Conservation (phyloP, 2,113 vertebrate genomes). For the Isichthys henryi region DNA sequence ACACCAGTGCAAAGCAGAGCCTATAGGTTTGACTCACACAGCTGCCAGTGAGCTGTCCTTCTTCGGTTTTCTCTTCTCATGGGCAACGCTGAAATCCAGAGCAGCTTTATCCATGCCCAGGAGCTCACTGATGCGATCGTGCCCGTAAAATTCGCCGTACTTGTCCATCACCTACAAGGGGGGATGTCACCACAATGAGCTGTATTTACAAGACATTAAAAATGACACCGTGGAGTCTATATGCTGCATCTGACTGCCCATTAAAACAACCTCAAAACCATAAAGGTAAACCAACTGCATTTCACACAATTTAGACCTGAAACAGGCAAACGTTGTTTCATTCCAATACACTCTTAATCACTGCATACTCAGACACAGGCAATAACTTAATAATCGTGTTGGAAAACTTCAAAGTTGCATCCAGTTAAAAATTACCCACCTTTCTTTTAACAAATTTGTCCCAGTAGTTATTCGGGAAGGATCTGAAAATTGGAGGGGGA, state of each 20-base stretch:
- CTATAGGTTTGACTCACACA: slow-evolving; percentile 68
- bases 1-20: not conserved
- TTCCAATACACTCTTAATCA: not conserved
- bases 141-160: slow-evolving; percentile 92
- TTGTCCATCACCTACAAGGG: slow-evolving; percentile 88
- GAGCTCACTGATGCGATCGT: slow-evolving; percentile 89
- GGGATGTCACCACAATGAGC: not conserved
- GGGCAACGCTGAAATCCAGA: slow-evolving; percentile 86
- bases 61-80: slow-evolving; percentile 88
- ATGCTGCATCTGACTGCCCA: not conserved
- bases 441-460: slow-evolving; percentile 94
- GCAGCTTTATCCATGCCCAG: slow-evolving; percentile 94
- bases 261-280: not conserved
- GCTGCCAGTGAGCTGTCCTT: slow-evolving; percentile 85
- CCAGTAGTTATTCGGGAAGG: slow-evolving; percentile 97
- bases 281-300: not conserved
- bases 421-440: slow-evolving; percentile 41
- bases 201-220: not conserved
- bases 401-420: not conserved
- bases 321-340: not conserved
- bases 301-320: not conserved
- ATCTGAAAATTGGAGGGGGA: slow-evolving; percentile 58
- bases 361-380: not conserved
- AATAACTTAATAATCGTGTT: not conserved
- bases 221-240: not conserved